Evolutionary conservation across 1,140 invertebrate species (phyloP).

Genomic region (Cotesia vestalis): DNA sequence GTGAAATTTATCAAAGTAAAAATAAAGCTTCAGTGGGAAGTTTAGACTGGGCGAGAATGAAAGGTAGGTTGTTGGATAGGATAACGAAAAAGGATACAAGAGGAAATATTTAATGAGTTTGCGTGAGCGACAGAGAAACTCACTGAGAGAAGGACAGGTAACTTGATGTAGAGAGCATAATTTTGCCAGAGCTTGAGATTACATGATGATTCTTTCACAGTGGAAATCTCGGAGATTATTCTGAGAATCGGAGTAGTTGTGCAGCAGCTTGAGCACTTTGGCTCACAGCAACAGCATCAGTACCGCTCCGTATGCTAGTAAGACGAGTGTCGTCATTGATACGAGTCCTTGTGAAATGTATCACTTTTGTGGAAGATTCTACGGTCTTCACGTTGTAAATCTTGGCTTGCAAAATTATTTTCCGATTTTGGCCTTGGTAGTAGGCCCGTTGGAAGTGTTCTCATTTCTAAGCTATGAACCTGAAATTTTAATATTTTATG

Average conservation of each 20-base stretch:
- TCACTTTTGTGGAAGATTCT: conserved; percentile 82
- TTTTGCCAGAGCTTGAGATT: neutral
- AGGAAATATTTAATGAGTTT: no score
- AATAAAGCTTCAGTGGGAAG: neutral
- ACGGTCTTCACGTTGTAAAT: conserved; percentile 68
- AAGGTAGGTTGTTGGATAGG: no score
- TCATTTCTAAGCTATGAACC: conserved; percentile 70
- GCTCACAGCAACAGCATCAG: conserved; percentile 50
- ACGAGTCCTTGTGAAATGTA: conserved; percentile 75
- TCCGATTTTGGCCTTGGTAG: conserved; percentile 84
- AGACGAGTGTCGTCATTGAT: conserved; percentile 80
- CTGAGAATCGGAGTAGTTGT: neutral
- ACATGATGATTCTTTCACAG: conserved; percentile 3
- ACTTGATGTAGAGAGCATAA: conserved; percentile 12
- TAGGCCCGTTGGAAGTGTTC: conserved; percentile 72
- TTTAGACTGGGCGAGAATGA: no score
- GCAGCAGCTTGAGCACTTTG: conserved; percentile 3
- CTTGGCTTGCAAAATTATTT: conserved; percentile 79
- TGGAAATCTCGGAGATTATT: neutral
- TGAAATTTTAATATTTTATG: conserved; percentile 50
- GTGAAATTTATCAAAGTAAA: conserved; percentile 1
- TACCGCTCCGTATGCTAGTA: conserved; percentile 70
- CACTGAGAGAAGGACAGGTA: neutral
- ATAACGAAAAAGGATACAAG: no score
- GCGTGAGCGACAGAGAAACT: no score